A percentile compares a stretch with the other conserved stretches of the same genome.
phyloP scores from a whole-genome alignment of 2,888 invertebrate species.

The Mimas tiliae region DNA sequence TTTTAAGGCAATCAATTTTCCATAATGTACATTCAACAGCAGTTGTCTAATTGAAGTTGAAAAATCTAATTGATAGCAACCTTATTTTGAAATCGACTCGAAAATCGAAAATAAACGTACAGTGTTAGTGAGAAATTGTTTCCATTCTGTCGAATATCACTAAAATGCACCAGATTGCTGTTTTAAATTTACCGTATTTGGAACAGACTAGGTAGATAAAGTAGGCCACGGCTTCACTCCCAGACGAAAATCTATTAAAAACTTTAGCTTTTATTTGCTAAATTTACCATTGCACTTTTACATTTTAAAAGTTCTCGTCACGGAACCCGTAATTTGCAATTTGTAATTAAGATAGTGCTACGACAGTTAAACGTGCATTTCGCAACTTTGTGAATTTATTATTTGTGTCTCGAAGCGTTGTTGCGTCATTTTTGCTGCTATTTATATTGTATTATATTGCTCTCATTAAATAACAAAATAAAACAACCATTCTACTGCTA shows the following conservation, averaged over 20 bases:
- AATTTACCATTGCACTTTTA: constrained; percentile 24
- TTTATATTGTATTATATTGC: background rate
- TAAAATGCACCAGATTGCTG: constrained; percentile 34
- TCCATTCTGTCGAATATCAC: constrained; percentile 21
- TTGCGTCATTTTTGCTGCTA: constrained; percentile 3
- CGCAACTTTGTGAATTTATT: constrained; percentile 24
- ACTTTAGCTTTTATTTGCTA: constrained; percentile 27
- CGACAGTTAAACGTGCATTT: constrained; percentile 20
- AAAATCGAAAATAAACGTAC: constrained; percentile 5
- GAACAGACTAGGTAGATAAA: constrained; percentile 42
- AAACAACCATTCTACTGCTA: background rate
- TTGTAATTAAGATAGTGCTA: constrained; percentile 22
- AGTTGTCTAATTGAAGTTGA: background rate
- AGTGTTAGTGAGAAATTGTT: constrained; percentile 18
- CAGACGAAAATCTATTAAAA: constrained; percentile 32
- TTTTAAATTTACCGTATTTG: constrained; percentile 47
- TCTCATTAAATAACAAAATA: background rate
- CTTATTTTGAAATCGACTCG: background rate
- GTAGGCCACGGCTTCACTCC: constrained; percentile 42
- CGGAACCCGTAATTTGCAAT: constrained; percentile 22
- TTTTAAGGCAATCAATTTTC: background rate
- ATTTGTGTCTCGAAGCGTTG: constrained; percentile 7
- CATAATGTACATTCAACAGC: background rate
- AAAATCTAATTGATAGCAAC: background rate
- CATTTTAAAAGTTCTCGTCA: constrained; percentile 22